Base-by-base conservation (phyloP, 2,888 invertebrate species). In the Lithodes maja region DNA sequence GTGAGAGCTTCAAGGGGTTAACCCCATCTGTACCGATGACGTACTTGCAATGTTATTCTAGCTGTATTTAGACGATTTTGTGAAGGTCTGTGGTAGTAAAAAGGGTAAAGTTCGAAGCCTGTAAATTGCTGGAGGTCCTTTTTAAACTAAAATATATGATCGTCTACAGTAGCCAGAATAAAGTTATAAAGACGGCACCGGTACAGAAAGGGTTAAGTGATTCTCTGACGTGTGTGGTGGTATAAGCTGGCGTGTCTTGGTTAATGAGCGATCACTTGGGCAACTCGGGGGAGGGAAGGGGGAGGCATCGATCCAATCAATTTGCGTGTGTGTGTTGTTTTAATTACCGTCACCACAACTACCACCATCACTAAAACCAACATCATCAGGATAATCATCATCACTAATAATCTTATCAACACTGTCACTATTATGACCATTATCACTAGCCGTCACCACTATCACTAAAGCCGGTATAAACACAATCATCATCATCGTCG, bases 161-260 rank as follows among this genome's bases (percentile, higher is more conserved):
- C 68, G 68, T 15, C 68, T 12, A 15, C 15, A 68, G 15, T 1
- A 33, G 33, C 33, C 33, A 33, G 33, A 33, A 33, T 33, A 33
- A 33, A 33, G 33, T 33, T 33, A 33, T 33, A 33, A 33, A 33
- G 33, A 33, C 33, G 33, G 33, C 33, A 33, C 33, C 33, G 33
- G 33, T 33, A 33, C 33, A 33, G 33, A 33, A 33, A 33, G 33
- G 33, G 33, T 33, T 33, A 33, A 33, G 33, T 33, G 15, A 68
- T 15, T 12, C 0, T 33, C 33, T 33, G 33, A 33, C 33, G 33
- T 33, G 33, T 61, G 61, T 12, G 61, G 61, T 33, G 50, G 49
- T 15, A 2, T 15, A 75, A n/a, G 50, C 49, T 77, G 77, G 77
- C 77, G 77, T 77, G 77, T 77, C 49, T 33, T 77, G 50, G 49